phyloP scores from a whole-genome alignment of 2,797 vertebrate genomes.

The Neosalanx taihuensis region DNA sequence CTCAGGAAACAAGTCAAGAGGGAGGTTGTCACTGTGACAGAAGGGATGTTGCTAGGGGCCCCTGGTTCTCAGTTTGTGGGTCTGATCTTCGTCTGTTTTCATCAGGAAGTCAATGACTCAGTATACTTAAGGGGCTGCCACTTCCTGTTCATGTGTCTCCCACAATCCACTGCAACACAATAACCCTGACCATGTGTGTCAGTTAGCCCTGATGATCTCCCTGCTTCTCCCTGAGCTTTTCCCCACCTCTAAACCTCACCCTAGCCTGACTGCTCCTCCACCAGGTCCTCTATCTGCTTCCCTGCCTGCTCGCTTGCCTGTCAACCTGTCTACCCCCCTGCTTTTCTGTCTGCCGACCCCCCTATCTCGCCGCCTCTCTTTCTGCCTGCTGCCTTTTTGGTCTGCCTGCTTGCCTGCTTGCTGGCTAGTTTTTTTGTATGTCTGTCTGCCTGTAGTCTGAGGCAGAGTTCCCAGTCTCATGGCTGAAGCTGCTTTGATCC shows the following conservation, averaged over 20 bases:
- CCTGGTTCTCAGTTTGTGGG: constrained; percentile 10
- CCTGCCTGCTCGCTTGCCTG: not conserved
- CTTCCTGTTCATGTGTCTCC: constrained; percentile 5
- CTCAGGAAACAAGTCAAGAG: constrained; percentile 58
- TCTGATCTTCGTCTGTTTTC: constrained; percentile 33
- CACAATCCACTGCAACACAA: not conserved
- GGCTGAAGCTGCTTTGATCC: constrained; percentile 59
- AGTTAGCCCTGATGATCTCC: not conserved
- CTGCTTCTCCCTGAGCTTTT: not conserved
- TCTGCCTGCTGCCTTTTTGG: not conserved
- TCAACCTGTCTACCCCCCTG: not conserved
- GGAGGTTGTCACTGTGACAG: constrained; percentile 38
- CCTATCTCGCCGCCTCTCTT: no score
- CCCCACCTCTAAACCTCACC: no score
- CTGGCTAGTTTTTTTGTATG: not conserved
- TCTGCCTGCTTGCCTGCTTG: not conserved
- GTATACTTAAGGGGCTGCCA: constrained; percentile 1
- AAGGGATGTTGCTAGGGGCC: constrained; percentile 15
- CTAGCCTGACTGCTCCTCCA: no score
- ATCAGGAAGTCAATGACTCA: constrained; percentile 49
- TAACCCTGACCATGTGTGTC: not conserved
- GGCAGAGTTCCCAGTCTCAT: not conserved
- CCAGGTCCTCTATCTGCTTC: not conserved
- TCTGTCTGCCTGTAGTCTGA: constrained; percentile 1
- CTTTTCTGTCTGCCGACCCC: not conserved